phyloP scores from a whole-genome alignment of 2,113 vertebrate species.

The Clarias macrocephalus region DNA sequence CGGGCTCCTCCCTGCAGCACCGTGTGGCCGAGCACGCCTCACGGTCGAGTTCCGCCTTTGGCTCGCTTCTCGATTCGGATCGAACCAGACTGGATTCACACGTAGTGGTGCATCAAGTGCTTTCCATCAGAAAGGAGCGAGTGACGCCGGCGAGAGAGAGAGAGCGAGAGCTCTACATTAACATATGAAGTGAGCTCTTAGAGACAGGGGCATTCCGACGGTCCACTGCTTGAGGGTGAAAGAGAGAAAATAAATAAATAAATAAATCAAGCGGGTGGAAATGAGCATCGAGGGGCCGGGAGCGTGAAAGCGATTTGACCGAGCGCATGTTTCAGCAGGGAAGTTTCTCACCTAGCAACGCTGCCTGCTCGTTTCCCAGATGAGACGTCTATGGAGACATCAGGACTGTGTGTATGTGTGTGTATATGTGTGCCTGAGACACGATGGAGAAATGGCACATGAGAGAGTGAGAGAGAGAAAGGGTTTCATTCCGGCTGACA shows the following conservation, averaged over 20 bases:
- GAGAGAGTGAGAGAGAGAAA: not conserved
- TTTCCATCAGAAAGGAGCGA: not conserved
- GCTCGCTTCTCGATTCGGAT: too few relatives aligned
- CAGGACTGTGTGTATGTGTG: not conserved
- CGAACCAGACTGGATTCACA: too few relatives aligned
- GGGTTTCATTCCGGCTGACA: not conserved
- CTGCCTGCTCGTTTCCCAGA: not conserved
- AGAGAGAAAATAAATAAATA: too few relatives aligned
- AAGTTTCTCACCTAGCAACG: slow-evolving; percentile 24
- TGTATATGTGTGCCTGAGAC: too few relatives aligned
- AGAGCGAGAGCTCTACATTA: slow-evolving; percentile 43
- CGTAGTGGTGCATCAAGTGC: too few relatives aligned
- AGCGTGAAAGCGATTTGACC: not conserved
- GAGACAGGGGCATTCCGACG: slow-evolving; percentile 4
- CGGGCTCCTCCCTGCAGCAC: not conserved
- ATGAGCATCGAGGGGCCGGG: slow-evolving; percentile 4
- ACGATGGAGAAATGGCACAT: not conserved
- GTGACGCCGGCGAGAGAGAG: not conserved
- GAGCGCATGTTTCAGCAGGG: slow-evolving; percentile 4
- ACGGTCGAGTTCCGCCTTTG: too few relatives aligned
- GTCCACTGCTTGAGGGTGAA: too few relatives aligned
- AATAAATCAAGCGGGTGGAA: not conserved
- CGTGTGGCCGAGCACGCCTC: too few relatives aligned
- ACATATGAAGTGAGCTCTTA: slow-evolving; percentile 40
- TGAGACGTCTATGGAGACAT: not conserved